phyloP scores from a whole-genome alignment of 2,113 vertebrate species.

The Aspidoscelis tigris region DNA sequence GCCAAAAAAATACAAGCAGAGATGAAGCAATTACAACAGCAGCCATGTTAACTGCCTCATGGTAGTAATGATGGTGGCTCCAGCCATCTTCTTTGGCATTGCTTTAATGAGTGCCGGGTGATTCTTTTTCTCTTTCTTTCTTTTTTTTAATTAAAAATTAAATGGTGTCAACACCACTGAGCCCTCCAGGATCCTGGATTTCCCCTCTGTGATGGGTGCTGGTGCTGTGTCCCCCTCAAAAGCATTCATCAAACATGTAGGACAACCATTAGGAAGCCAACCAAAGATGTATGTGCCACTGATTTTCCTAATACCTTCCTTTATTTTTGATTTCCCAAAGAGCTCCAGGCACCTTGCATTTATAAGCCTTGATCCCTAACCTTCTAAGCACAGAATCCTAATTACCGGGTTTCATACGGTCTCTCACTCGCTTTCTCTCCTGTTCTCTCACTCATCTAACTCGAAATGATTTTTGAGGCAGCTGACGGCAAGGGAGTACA shows the following conservation, averaged over 20 bases:
- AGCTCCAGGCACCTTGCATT: background rate
- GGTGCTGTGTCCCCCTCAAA: background rate
- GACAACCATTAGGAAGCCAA: fast-evolving
- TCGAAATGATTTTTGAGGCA: slow-evolving; percentile 69
- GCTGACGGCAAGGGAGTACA: slow-evolving; percentile 74
- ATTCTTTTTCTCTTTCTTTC: background rate
- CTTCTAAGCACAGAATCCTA: background rate
- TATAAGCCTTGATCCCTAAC: background rate
- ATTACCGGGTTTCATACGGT: background rate
- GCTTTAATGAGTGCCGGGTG: background rate
- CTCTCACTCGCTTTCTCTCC: background rate
- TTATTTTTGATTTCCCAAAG: background rate
- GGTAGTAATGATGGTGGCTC: too few species aligned
- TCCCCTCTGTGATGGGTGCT: background rate
- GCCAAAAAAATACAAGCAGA: too few species aligned
- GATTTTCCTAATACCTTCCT: background rate
- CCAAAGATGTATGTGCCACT: slow-evolving; percentile 21
- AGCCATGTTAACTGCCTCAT: background rate
- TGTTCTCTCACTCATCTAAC: slow-evolving; percentile 25
- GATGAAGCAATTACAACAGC: background rate
- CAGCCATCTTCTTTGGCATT: background rate
- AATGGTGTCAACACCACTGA: background rate
- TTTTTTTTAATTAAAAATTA: too few species aligned
- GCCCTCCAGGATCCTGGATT: background rate
- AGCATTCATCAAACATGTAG: background rate